Percentiles rank a stretch among this genome's conserved stretches.
phyloP scores from a whole-genome alignment of 2,888 invertebrate genomes.

The Masnerella sp. region DNA sequence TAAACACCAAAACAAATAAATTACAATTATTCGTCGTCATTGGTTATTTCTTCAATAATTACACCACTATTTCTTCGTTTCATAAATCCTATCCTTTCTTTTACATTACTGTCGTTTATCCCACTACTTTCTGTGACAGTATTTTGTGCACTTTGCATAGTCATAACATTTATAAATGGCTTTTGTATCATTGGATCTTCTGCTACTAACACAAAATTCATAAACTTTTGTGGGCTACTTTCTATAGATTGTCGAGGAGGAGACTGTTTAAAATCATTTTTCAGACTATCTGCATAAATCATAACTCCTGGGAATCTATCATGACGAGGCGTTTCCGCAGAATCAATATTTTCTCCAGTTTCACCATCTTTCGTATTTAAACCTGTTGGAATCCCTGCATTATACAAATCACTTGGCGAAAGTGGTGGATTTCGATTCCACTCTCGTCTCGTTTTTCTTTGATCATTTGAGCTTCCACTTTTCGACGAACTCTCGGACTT shows the following conservation, averaged over 20 bases:
- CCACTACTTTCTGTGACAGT: conserved; percentile 34
- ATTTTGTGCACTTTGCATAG: conserved; percentile 58
- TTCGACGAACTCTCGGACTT: not conserved
- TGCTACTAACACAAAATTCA: conserved; percentile 62
- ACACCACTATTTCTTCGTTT: conserved; percentile 64
- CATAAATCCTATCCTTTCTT: conserved; percentile 63
- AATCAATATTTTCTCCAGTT: not conserved
- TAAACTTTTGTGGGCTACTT: conserved; percentile 44
- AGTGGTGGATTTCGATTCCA: conserved; percentile 35
- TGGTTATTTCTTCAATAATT: conserved; percentile 71
- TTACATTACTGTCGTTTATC: conserved; percentile 29
- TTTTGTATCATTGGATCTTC: conserved; percentile 64
- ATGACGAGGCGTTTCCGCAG: not conserved
- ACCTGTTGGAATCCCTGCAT: not conserved
- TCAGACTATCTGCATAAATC: conserved; percentile 47
- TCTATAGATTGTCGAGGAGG: conserved; percentile 1
- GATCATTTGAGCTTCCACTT: conserved; percentile 7
- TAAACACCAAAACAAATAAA: too few species aligned
- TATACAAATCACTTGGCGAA: conserved; percentile 36
- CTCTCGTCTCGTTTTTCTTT: conserved; percentile 35
- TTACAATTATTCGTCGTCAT: conserved; percentile 47
- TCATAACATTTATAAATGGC: conserved; percentile 70
- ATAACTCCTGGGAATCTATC: conserved; percentile 45
- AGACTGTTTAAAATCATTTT: conserved; percentile 25
- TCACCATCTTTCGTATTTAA: conserved; percentile 3